Percentiles rank a stretch among this genome's conserved stretches.
These are phyloP conservation scores for Vimba vimba DNA, from an alignment of 2,113 vertebrate genomes.

Conservation along the genomic window DNA sequence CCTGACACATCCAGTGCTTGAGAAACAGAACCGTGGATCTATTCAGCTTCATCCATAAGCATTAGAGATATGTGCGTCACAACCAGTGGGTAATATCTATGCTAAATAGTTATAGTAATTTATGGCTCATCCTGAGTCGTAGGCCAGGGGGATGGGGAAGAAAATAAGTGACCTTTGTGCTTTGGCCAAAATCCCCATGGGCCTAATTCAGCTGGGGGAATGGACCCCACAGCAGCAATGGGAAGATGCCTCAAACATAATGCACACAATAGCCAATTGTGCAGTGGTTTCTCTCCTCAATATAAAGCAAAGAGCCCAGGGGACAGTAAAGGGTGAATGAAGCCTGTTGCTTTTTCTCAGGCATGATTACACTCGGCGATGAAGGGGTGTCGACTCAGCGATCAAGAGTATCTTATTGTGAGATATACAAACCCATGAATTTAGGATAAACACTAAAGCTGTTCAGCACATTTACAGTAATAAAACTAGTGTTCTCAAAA, in stretches of 20 bases:
- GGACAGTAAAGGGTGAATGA: conserved; percentile 72
- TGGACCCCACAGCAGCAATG: conserved; percentile 78
- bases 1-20: conserved; percentile 20
- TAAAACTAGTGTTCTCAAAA: background rate
- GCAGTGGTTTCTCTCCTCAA: conserved; percentile 68
- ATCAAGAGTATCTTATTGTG: conserved; percentile 49
- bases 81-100: conserved; percentile 62
- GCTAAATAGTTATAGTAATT: conserved; percentile 69
- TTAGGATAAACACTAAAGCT: background rate
- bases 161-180: conserved; percentile 74
- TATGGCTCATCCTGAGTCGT: conserved; percentile 66
- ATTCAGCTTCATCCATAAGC: conserved; percentile 38
- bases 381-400: conserved; percentile 65
- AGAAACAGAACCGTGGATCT: conserved; percentile 40
- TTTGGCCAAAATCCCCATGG: conserved; percentile 80
- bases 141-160: conserved; percentile 57
- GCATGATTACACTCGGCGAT: conserved; percentile 35
- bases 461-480: background rate
- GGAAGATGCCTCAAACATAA: conserved; percentile 80
- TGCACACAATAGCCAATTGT: conserved; percentile 80
- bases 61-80: conserved; percentile 36
- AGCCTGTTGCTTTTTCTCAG: conserved; percentile 74
- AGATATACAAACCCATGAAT: background rate
- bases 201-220: conserved; percentile 76
- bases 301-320: conserved; percentile 72